Conservation (phyloP, 1,140 invertebrate genomes). For the Apis cerana region DNA sequence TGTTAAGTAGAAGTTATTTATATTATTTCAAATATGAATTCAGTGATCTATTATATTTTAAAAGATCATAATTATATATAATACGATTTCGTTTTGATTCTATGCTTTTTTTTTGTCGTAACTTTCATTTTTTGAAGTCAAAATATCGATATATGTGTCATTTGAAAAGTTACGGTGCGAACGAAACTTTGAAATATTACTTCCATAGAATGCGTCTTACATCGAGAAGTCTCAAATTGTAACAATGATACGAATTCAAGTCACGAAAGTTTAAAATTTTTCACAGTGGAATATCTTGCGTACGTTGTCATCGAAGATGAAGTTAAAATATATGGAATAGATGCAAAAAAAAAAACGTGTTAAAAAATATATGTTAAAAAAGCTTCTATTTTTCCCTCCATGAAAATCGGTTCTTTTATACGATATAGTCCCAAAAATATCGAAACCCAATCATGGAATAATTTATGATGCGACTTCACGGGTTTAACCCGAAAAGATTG, state of each 20-base stretch:
- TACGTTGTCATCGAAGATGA: not conserved
- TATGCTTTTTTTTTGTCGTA: too few relatives aligned
- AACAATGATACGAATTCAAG: too few relatives aligned
- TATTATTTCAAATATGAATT: too few relatives aligned
- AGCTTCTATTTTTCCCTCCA: not conserved
- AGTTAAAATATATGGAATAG: too few relatives aligned
- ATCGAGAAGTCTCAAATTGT: not conserved
- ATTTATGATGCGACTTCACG: slow-evolving; percentile 19
- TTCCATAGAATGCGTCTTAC: not conserved
- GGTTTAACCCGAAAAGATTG: not conserved
- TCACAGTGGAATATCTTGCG: not conserved
- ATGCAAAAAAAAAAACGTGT: not conserved
- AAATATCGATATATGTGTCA: not conserved
- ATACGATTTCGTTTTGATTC: too few relatives aligned
- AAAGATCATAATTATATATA: too few relatives aligned
- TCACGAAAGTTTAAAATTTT: not conserved
- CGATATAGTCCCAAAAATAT: not conserved
- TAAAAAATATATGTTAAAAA: not conserved
- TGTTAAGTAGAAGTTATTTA: too few relatives aligned
- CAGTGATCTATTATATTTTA: too few relatives aligned
- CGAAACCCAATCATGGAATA: slow-evolving; percentile 11
- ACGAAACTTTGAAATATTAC: too few relatives aligned
- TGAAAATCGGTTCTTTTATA: not conserved
- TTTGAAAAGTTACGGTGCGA: not conserved
- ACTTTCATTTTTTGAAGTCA: too few relatives aligned